These are phyloP conservation scores for Ptyas mucosa DNA, from an alignment of 2,113 vertebrate genomes.

Conservation along the genomic window DNA sequence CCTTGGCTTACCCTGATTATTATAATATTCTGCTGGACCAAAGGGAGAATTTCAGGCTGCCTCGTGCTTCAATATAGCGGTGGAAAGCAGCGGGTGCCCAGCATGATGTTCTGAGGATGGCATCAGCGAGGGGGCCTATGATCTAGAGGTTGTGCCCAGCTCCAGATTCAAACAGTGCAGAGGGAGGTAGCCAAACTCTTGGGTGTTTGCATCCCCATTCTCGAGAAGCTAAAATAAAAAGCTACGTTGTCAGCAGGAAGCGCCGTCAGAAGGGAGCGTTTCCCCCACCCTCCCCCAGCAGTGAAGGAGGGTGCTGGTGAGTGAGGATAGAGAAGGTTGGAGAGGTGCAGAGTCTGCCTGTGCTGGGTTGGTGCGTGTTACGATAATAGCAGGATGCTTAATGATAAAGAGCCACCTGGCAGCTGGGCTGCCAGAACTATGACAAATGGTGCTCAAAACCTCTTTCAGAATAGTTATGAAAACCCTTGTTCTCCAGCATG, in stretches of 20 bases:
- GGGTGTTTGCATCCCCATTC: not conserved
- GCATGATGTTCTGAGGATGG: not conserved
- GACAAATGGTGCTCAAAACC: constrained; percentile 9
- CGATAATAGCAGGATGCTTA: constrained; percentile 14
- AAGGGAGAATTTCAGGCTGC: not conserved
- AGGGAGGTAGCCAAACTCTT: not conserved
- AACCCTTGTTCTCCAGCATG: not conserved
- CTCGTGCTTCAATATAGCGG: not conserved
- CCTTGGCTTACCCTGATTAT: not conserved
- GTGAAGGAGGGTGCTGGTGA: not conserved
- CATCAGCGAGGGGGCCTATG: not conserved
- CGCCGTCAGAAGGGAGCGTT: not conserved
- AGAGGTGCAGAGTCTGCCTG: not conserved
- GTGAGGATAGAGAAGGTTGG: not conserved
- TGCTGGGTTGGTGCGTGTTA: rapidly evolving
- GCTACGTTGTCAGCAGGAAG: not conserved
- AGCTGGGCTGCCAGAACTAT: not conserved
- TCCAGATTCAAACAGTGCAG: not conserved
- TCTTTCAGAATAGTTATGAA: constrained; percentile 10
- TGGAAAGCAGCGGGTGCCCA: not conserved
- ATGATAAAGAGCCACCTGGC: constrained; percentile 28
- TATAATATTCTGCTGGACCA: not conserved
- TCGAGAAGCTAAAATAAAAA: not conserved
- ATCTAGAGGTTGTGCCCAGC: not conserved
- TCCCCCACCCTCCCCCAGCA: not conserved